phyloP scores from a whole-genome alignment of 2,797 vertebrate genomes.

The Rhinoraja longicauda region DNA sequence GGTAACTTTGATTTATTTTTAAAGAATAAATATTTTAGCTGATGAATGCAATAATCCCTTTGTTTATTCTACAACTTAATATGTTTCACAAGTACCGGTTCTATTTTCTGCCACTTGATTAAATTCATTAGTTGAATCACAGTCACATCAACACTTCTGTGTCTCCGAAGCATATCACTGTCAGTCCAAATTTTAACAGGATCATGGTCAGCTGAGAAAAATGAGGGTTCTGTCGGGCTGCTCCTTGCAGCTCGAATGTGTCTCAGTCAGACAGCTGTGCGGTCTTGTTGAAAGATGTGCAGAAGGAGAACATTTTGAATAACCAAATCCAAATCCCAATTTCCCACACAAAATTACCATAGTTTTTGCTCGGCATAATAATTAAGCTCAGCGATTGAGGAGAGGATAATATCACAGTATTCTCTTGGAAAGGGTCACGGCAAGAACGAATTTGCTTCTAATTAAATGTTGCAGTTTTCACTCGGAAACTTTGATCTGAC shows the following conservation, averaged over 20 bases:
- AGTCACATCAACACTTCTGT: not conserved
- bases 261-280: constrained; percentile 39
- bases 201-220: constrained; percentile 19
- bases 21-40: not conserved
- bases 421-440: not conserved
- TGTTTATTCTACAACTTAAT: constrained; percentile 4
- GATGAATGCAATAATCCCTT: not conserved
- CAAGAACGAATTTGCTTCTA: not conserved
- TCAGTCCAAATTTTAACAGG: constrained; percentile 21
- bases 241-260: constrained; percentile 40
- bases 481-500: not conserved
- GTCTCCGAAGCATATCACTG: not conserved
- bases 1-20: not conserved
- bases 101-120: constrained; percentile 15
- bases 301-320: constrained; percentile 41
- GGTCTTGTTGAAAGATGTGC: constrained; percentile 41
- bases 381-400: not conserved
- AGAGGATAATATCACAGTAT: not conserved
- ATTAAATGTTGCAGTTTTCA: constrained; percentile 15
- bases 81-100: not conserved
- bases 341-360: constrained; percentile 39
- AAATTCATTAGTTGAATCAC: constrained; percentile 28
- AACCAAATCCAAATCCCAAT: constrained; percentile 40
- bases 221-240: constrained; percentile 16
- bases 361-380: constrained; percentile 8